A percentile compares a stretch with the other conserved stretches of the same genome.
Conservation (phyloP, 2,888 invertebrate species). For the Scaptomyza caliginosa region DNA sequence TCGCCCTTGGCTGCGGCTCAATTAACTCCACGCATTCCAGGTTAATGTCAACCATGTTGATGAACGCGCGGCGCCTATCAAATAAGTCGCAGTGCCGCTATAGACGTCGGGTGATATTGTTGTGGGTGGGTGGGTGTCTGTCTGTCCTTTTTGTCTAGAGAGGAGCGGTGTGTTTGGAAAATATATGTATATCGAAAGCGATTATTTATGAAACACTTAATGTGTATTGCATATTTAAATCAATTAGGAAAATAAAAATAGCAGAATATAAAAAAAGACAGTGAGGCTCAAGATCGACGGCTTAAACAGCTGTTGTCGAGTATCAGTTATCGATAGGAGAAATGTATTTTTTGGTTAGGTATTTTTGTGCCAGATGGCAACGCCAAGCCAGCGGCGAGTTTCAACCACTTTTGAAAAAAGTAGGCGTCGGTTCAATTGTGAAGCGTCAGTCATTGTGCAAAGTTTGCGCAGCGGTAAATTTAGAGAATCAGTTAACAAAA, state of each 20-base stretch:
- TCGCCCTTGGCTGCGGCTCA: slow-evolving; percentile 50
- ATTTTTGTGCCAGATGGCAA: slow-evolving; percentile 28
- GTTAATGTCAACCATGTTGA: slow-evolving; percentile 69
- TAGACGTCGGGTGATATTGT: slow-evolving; percentile 6
- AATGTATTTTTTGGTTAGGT: background rate
- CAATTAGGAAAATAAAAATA: slow-evolving; percentile 3
- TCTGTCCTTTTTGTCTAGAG: slow-evolving; percentile 23
- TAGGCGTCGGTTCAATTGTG: slow-evolving; percentile 72
- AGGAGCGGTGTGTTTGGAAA: slow-evolving; percentile 19
- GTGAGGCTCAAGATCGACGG: slow-evolving; percentile 4
- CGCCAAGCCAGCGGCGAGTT: slow-evolving; percentile 25
- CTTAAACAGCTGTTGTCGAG: slow-evolving; percentile 26
- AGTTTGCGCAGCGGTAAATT: slow-evolving; percentile 56
- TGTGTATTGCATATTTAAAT: slow-evolving; percentile 21
- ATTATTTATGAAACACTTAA: slow-evolving; percentile 1
- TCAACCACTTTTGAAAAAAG: slow-evolving; percentile 74
- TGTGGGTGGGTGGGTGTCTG: slow-evolving; percentile 11
- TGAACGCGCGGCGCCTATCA: slow-evolving; percentile 13
- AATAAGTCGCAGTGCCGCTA: slow-evolving; percentile 37
- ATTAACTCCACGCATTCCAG: slow-evolving; percentile 68
- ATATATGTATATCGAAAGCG: slow-evolving; percentile 20
- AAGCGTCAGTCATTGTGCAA: slow-evolving; percentile 64
- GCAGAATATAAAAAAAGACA: background rate
- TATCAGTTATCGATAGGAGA: slow-evolving; percentile 17
- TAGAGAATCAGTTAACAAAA: slow-evolving; percentile 30